These are phyloP conservation scores for Smutsia temminckii DNA, from an alignment of 2,797 vertebrate genomes.

Conservation along the genomic window DNA sequence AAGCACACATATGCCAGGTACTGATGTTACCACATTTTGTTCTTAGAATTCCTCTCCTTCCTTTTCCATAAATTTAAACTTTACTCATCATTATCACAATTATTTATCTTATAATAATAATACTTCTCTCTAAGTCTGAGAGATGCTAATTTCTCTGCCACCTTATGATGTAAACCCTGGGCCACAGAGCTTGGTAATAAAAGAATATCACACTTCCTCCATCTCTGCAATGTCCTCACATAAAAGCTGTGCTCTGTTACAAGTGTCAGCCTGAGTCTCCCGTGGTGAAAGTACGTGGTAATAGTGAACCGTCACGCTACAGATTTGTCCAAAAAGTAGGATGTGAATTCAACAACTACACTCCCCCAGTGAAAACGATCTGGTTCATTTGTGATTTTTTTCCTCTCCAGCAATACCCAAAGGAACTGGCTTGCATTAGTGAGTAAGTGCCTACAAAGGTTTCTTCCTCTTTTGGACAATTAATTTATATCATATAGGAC, in stretches of 20 bases:
- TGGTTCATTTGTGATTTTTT: conserved; percentile 38
- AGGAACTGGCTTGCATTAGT: conserved; percentile 68
- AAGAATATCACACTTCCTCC: not conserved
- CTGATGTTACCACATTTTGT: not conserved
- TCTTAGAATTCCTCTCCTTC: not conserved
- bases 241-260: conserved; percentile 17
- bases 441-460: conserved; percentile 69
- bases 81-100: not conserved
- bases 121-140: not conserved
- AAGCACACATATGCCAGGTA: not conserved
- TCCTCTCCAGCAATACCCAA: conserved; percentile 57
- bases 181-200: not conserved
- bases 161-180: not conserved
- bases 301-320: not conserved
- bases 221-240: not conserved
- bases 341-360: conserved; percentile 1
- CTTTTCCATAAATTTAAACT: not conserved
- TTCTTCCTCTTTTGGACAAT: conserved; percentile 80
- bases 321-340: conserved; percentile 42
- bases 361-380: conserved; percentile 34
- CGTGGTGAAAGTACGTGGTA: not conserved
- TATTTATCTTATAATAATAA: not conserved
- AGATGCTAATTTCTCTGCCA: not conserved
- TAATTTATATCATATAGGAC: conserved; percentile 81
- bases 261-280: not conserved